A percentile compares a stretch with the other conserved stretches of the same genome.
phyloP scores from a whole-genome alignment of 2,888 invertebrate genomes.

The Tromatobia lineatoria region DNA sequence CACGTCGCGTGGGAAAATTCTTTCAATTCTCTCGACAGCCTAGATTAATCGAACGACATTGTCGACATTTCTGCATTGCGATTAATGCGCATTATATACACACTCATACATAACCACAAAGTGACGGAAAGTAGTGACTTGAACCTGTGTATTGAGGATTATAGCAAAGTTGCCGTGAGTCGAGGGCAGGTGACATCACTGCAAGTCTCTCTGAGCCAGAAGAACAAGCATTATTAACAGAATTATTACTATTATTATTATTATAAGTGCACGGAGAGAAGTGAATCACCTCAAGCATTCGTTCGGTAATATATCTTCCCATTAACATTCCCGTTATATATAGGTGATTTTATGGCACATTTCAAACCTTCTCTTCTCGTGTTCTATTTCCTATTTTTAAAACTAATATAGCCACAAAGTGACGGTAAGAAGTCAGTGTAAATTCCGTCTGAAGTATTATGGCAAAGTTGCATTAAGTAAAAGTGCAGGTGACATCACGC shows the following conservation, averaged over 20 bases:
- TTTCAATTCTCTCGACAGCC: slow-evolving; percentile 31
- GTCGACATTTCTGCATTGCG: slow-evolving; percentile 72
- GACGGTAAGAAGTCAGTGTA: too few relatives aligned
- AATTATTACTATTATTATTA: background rate
- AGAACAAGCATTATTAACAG: background rate
- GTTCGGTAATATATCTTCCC: background rate
- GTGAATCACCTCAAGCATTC: slow-evolving; percentile 6
- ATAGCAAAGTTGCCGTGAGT: background rate
- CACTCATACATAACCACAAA: background rate
- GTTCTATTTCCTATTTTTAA: background rate
- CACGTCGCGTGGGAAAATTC: slow-evolving; percentile 74
- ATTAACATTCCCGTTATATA: background rate
- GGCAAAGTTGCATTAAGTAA: too few relatives aligned
- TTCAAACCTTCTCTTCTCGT: background rate
- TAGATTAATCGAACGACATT: slow-evolving; percentile 74
- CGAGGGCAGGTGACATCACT: slow-evolving; percentile 18
- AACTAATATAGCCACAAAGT: too few relatives aligned
- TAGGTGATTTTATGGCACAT: background rate
- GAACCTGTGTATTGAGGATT: background rate
- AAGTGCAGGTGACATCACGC: too few relatives aligned
- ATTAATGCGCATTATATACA: slow-evolving; percentile 40
- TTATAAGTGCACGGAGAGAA: background rate
- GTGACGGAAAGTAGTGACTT: background rate
- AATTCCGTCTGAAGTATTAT: too few relatives aligned
- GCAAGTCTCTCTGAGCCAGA: background rate